phyloP scores from a whole-genome alignment of 2,888 invertebrate species.

The Tipula unca region DNA sequence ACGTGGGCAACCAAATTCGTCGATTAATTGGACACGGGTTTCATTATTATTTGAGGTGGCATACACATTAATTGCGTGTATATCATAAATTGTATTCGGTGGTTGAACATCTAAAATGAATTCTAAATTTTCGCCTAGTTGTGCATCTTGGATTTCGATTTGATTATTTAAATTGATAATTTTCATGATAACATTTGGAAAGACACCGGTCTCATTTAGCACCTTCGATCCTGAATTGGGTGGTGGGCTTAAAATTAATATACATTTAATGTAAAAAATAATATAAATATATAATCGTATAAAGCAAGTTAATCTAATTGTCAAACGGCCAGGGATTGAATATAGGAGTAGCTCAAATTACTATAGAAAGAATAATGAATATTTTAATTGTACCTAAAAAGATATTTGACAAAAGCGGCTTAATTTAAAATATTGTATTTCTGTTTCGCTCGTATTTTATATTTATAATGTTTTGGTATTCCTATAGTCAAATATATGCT shows the following conservation, averaged over 20 bases:
- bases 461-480: too few relatives aligned
- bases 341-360: too few relatives aligned
- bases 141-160: conserved; percentile 53
- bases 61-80: conserved; percentile 68
- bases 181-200: conserved; percentile 48
- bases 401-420: too few relatives aligned
- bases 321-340: neutral
- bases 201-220: conserved; percentile 43
- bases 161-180: conserved; percentile 50
- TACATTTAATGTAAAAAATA: neutral
- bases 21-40: conserved; percentile 63
- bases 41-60: conserved; percentile 60
- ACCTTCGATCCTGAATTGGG: conserved; percentile 43
- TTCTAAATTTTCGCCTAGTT: conserved; percentile 57
- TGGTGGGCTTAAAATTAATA: conserved; percentile 33
- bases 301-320: neutral
- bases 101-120: conserved; percentile 53
- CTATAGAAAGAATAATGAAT: too few relatives aligned
- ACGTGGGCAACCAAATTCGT: conserved; percentile 72
- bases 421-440: too few relatives aligned
- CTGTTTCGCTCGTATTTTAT: too few relatives aligned
- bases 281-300: neutral
- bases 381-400: too few relatives aligned
- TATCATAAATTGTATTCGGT: conserved; percentile 47
- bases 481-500: too few relatives aligned